Evolutionary conservation across 2,113 vertebrate species (phyloP), one percentile per base, ranked within the genome.

Genomic region (Amia ocellicauda): DNA sequence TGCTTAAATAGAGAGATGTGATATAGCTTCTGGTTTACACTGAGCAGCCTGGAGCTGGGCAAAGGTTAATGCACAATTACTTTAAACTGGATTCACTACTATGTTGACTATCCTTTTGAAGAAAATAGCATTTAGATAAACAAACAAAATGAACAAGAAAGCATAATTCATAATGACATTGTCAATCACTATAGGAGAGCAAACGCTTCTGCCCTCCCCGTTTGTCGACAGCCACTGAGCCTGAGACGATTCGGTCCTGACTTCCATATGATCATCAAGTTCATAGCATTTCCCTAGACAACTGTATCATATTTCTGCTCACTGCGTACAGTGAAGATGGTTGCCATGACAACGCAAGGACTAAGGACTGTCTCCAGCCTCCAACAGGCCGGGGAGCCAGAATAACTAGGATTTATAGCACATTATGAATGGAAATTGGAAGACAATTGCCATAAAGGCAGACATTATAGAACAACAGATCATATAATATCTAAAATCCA

Each of bases 301-400:
- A 67, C 63, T 64, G 62, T 64, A 63, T 67, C 58, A 66, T 62
- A 60, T 58, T 66, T 61, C 55, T 55, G 53, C 56, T 45, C 60
- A 28, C 58, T 40, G 67, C 63, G 41, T 63, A 59, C 26, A 45
- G 67, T 28, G 19, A 49, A 62, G 58, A 60, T 51, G 26, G 77
- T 79, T 71, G 72, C 62, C 68, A 75, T 75, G 72, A 69, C 70
- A 79, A 77, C 72, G 67, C 54, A 45, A 51, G 53, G 55, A 40
- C 60, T 62, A 60, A 61, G 45, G 55, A 58, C 71, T 19, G 51
- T 66, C 51, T 54, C 45, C 29, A 59, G 22, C 41, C 41, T 64
- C 27, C 19, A 20, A 40, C 47, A 47, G 67, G 64, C 53, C 63
- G 26, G 36, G 45, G 47, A 66, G 57, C 28, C 24, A 61, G 54